Evolutionary conservation across 2,113 vertebrate genomes (phyloP), one percentile per base, ranked within the genome.

Genomic region (Gopherus flavomarginatus): DNA sequence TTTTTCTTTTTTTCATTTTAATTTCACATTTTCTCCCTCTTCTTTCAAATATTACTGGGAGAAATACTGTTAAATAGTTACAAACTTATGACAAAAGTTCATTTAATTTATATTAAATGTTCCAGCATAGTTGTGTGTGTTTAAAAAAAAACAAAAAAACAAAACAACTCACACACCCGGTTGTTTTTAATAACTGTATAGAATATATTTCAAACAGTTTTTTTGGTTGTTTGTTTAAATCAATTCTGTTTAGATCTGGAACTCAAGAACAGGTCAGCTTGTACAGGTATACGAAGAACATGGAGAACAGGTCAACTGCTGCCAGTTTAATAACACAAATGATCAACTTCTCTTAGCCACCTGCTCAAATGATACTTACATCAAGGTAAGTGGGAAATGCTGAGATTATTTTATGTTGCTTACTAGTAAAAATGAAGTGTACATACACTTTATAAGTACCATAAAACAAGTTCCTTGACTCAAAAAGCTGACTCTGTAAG

Each of bases 251-350:
- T 86, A 99, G 99, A 96, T 99, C 86, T 99, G 99, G 99, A 99
- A 99, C 85, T 98, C 98, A 54, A 88, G 98, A 95, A 98, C 97
- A 50, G 99, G 98, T 21, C 94, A 96, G 21, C 97, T 99, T 86
- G 90, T 97, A 14, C 94, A 97, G 54, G 94, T 96, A 2, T 99
- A 99, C 11, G 97, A 98, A 29, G 99, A 99, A 54, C 99, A 99
- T 13, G 94, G 98, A 0, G 99, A 99, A 96, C 99, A 99, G 95
- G 98, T 99, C 95, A 99, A 99, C 62, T 99, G 99, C 97, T 99
- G 99, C 94, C 98, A 99, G 97, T 99, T 99, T 89, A 99, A 98
- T 86, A 99, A 99, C 95, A 97, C 85, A 3, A 88, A 92, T 52
- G 97, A 88, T 4, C 98, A 95, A 57, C 98, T 99, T 92, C 98